Base-by-base conservation (phyloP, 2,888 invertebrate species). In the Gandaritis pyraliata region DNA sequence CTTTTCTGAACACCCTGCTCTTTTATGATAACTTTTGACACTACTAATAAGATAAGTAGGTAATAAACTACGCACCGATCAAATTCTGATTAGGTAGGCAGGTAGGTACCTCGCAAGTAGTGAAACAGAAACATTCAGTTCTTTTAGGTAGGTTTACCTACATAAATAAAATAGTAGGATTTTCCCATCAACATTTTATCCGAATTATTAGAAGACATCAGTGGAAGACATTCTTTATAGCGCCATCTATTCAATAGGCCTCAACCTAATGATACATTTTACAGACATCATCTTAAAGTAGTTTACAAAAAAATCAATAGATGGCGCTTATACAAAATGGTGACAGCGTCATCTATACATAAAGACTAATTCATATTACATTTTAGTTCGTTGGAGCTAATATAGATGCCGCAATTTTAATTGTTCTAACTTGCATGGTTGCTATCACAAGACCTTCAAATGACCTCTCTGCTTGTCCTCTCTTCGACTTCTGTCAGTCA, bases 371-470 rank as follows among this genome's bases (percentile, higher is more conserved):
- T 5, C 0, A 10, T 23, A 16, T 13, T 29, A 23, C 13, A n/a
- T 10, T 6, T 13, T 29, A 43, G 41, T 43, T 43, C 52, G 23
- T 15, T 29, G 16, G 18, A 23, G 33, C 30, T 16, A 6, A 3
- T 0, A 16, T 15, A 74, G 79, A 70, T 64, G 51, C 61, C 72
- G 65, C 48, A 18, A 36, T 3, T 1, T 12, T 4, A 13, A 10
- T 48, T 50, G 10, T 46, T 33, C 6, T 10, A n/a, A 43, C 11
- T 54, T 15, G 47, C 47, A 4, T 55, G 49, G 66, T 56, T 68
- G 74, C 76, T 84, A 81, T 86, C 84, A 83, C 68, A 73, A 82
- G 88, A 83, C 92, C 92, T 92, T 91, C 92, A 91, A 88, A 88
- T 86, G 91, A 92, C 92, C 92, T 92, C 86, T 89, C 62, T 65